These are phyloP conservation scores for Cyprinus carpio DNA, from an alignment of 2,113 vertebrate species.

Conservation along the genomic window DNA sequence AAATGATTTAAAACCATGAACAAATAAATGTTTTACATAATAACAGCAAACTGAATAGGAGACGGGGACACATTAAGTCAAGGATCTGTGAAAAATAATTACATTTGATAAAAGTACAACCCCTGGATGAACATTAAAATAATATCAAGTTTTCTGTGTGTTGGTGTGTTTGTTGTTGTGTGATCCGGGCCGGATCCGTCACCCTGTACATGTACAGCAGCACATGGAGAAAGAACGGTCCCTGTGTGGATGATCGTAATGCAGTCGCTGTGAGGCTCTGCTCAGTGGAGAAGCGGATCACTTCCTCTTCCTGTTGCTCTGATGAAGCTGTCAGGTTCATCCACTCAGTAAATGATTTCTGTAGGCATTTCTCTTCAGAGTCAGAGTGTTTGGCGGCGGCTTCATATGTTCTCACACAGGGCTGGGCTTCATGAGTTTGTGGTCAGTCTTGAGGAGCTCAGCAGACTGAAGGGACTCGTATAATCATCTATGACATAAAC, in stretches of 20 bases:
- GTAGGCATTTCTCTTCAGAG: slow-evolving; percentile 17
- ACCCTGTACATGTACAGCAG: no score
- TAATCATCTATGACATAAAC: background rate
- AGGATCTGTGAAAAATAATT: no score
- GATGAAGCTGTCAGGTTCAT: background rate
- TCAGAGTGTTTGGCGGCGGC: background rate
- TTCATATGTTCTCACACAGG: background rate
- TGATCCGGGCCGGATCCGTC: background rate
- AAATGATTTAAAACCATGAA: no score
- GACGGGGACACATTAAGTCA: no score
- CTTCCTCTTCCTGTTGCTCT: background rate
- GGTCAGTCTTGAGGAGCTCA: background rate
- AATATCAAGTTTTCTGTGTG: no score
- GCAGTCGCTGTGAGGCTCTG: slow-evolving; percentile 25
- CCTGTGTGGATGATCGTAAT: no score
- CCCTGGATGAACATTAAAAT: no score
- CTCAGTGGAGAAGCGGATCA: background rate
- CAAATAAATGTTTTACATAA: no score
- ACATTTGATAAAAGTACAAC: no score
- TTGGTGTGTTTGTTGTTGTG: no score
- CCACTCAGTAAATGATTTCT: background rate
- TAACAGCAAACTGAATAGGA: no score
- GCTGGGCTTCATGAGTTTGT: background rate
- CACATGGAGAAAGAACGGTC: slow-evolving; percentile 3
- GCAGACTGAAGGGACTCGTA: background rate